Evolutionary conservation across 2,888 invertebrate species (phyloP).

Genomic region (Nudaria mundana): DNA sequence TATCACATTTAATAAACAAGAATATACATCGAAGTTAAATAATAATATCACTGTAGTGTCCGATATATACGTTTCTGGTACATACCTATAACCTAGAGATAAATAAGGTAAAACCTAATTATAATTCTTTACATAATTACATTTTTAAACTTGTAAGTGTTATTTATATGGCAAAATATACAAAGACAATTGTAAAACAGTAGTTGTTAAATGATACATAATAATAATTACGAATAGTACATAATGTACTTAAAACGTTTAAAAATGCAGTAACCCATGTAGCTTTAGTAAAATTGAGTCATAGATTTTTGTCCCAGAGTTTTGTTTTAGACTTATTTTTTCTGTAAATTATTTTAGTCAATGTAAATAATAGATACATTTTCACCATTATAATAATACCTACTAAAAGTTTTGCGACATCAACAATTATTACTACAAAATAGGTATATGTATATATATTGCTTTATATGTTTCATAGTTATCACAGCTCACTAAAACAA

Average conservation of each 20-base stretch:
- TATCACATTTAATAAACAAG: slow-evolving; percentile 45
- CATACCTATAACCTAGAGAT: slow-evolving; percentile 40
- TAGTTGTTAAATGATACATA: neutral
- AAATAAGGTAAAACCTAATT: slow-evolving; percentile 36
- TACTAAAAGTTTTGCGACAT: too few relatives aligned
- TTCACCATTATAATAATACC: too few relatives aligned
- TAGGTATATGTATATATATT: neutral
- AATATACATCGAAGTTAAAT: slow-evolving; percentile 51
- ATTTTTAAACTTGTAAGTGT: slow-evolving; percentile 8
- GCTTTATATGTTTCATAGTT: neutral
- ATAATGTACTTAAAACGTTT: neutral
- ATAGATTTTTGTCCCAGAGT: too few relatives aligned
- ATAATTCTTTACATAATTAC: slow-evolving; percentile 9
- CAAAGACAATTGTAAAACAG: neutral
- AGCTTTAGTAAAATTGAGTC: too few relatives aligned
- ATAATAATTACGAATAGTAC: neutral
- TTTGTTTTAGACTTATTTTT: too few relatives aligned
- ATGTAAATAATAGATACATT: too few relatives aligned
- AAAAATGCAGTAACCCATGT: too few relatives aligned
- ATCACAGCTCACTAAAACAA: neutral
- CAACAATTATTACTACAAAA: neutral
- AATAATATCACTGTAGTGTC: slow-evolving; percentile 72
- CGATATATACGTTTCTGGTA: slow-evolving; percentile 61
- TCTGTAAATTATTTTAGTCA: too few relatives aligned
- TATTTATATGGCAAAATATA: slow-evolving; percentile 21